These are phyloP conservation scores for Dipodomys ordii DNA, from an alignment of 2,113 vertebrate genomes.

Conservation along the genomic window DNA sequence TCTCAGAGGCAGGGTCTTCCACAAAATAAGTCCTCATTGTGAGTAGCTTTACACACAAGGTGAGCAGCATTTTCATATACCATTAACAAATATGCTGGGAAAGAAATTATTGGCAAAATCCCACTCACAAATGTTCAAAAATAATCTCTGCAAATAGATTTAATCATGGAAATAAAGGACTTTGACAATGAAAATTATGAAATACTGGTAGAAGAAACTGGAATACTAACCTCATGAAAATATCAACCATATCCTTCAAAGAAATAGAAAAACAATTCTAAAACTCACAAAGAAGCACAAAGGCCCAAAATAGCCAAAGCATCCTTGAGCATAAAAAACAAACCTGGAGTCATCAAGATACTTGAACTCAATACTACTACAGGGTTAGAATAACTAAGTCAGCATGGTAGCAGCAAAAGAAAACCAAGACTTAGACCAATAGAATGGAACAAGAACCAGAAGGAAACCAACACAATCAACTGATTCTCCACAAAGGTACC, in stretches of 20 bases:
- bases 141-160: background rate
- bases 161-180: background rate
- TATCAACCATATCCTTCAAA: background rate
- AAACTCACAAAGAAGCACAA: background rate
- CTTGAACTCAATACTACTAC: background rate
- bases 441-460: background rate
- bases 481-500: background rate
- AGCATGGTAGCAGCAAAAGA: background rate
- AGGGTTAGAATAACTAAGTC: background rate
- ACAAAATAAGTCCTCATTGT: background rate
- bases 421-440: background rate
- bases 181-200: background rate
- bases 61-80: background rate
- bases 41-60: background rate
- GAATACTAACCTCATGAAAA: background rate
- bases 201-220: too few species aligned
- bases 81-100: background rate
- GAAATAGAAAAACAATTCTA: background rate
- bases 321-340: background rate
- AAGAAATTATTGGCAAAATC: background rate
- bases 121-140: background rate
- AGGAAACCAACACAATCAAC: background rate
- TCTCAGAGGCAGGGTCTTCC: background rate
- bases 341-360: background rate
- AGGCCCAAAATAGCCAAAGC: background rate